Percentiles rank a stretch among this genome's conserved stretches.
phyloP scores from a whole-genome alignment of 1,140 invertebrate species.

The Pachypsylla venusta region DNA sequence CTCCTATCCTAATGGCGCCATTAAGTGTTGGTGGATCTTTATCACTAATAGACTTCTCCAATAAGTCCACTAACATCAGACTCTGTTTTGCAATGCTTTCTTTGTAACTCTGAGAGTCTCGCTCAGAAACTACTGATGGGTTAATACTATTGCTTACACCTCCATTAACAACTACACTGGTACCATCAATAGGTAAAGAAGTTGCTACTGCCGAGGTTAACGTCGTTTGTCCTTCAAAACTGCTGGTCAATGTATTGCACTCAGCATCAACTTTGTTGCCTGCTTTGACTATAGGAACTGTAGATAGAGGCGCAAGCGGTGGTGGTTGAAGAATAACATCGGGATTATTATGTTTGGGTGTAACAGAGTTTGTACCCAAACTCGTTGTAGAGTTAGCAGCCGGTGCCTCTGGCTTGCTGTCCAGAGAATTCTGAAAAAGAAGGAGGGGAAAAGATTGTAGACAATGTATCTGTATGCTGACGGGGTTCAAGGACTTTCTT shows the following conservation, averaged over 20 bases:
- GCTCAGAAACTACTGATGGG: background rate
- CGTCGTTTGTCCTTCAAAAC: no score
- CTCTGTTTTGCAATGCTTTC: conserved; percentile 14
- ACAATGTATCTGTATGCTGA: no score
- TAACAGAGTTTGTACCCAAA: background rate
- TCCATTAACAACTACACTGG: conserved; percentile 7
- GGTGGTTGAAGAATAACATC: no score
- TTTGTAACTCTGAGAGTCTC: background rate
- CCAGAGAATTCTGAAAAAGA: conserved; percentile 13
- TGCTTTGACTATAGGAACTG: background rate
- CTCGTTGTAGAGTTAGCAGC: background rate
- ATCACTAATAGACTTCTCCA: conserved; percentile 47
- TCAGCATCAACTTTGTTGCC: background rate
- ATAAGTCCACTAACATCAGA: conserved; percentile 45
- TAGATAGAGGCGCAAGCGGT: conserved; percentile 8
- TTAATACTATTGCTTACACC: conserved; percentile 8
- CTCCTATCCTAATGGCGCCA: conserved; percentile 41
- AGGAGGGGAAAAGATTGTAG: no score
- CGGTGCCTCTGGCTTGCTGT: conserved; percentile 6
- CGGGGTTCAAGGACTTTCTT: no score
- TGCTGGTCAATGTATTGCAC: background rate
- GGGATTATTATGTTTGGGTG: background rate
- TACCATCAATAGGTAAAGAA: background rate
- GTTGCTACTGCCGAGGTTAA: no score
- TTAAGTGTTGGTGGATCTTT: conserved; percentile 39